Percentiles rank a stretch among this genome's conserved stretches.
phyloP scores from a whole-genome alignment of 2,888 invertebrate genomes.

The Galeopsomyia nigrocyanea region DNA sequence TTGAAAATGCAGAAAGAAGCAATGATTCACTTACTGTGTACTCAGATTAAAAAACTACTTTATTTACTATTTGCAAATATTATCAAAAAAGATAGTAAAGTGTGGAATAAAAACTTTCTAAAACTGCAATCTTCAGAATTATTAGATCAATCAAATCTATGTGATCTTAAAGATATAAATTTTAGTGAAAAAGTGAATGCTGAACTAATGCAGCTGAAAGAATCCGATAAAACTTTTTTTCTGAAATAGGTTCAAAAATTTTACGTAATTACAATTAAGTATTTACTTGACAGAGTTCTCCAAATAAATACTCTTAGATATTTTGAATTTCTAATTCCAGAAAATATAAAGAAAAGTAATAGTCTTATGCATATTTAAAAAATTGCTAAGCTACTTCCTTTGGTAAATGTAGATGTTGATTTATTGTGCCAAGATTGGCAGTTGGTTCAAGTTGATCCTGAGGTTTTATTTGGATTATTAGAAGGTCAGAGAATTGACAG shows the following conservation, averaged over 20 bases:
- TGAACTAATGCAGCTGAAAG: too few species aligned
- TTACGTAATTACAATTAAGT: too few species aligned
- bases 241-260: too few species aligned
- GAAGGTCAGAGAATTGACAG: constrained; percentile 38
- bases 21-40: constrained; percentile 45
- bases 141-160: constrained; percentile 3
- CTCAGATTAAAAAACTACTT: constrained; percentile 11
- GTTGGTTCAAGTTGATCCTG: constrained; percentile 40
- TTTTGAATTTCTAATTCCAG: constrained; percentile 31
- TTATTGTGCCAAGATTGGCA: too few species aligned
- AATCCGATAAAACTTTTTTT: too few species aligned
- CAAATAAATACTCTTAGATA: constrained; percentile 25
- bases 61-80: not conserved
- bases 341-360: constrained; percentile 21
- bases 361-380: constrained; percentile 34
- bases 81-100: constrained; percentile 2
- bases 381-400: too few species aligned
- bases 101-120: too few species aligned
- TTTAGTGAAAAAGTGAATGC: constrained; percentile 17
- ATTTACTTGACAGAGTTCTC: constrained; percentile 19
- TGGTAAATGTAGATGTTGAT: too few species aligned
- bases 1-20: constrained; percentile 45
- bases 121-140: too few species aligned
- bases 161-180: constrained; percentile 3
- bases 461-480: constrained; percentile 19